phyloP scores from a whole-genome alignment of 2,888 invertebrate genomes.

The Megalurothrips usitatus region DNA sequence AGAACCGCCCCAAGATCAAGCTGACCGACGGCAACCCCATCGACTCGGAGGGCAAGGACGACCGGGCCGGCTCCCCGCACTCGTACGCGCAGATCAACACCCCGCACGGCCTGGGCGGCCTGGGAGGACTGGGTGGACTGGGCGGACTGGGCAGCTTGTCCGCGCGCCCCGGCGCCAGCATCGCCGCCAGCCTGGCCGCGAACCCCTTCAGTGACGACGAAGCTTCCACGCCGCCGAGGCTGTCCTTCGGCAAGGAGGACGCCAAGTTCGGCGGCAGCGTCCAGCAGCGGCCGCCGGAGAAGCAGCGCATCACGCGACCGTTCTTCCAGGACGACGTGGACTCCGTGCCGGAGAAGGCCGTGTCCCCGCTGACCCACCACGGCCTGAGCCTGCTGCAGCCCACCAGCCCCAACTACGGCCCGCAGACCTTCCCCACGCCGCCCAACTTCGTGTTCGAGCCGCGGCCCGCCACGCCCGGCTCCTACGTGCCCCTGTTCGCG shows the following conservation, averaged over 20 bases:
- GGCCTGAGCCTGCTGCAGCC: background rate
- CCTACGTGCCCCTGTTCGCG: background rate
- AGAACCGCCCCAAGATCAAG: background rate
- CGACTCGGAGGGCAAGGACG: background rate
- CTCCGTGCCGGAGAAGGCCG: background rate
- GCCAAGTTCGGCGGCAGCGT: background rate
- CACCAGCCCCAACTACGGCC: constrained; percentile 16
- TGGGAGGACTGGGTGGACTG: too few species aligned
- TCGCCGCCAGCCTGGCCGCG: background rate
- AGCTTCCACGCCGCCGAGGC: background rate
- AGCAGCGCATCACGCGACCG: background rate
- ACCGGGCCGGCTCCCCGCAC: background rate
- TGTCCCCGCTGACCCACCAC: background rate
- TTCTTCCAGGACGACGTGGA: constrained; percentile 15
- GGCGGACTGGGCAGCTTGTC: too few species aligned
- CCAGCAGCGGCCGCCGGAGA: background rate
- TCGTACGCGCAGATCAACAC: constrained; percentile 24
- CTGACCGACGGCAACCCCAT: constrained; percentile 21
- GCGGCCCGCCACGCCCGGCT: background rate
- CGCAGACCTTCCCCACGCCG: constrained; percentile 10
- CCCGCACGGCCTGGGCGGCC: constrained; percentile 3
- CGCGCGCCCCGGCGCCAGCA: background rate
- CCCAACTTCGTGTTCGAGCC: background rate
- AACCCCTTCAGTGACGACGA: constrained; percentile 2
- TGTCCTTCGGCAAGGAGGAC: constrained; percentile 19